These are phyloP conservation scores for Nephotettix cincticeps DNA, from an alignment of 1,140 invertebrate species.

Conservation along the genomic window DNA sequence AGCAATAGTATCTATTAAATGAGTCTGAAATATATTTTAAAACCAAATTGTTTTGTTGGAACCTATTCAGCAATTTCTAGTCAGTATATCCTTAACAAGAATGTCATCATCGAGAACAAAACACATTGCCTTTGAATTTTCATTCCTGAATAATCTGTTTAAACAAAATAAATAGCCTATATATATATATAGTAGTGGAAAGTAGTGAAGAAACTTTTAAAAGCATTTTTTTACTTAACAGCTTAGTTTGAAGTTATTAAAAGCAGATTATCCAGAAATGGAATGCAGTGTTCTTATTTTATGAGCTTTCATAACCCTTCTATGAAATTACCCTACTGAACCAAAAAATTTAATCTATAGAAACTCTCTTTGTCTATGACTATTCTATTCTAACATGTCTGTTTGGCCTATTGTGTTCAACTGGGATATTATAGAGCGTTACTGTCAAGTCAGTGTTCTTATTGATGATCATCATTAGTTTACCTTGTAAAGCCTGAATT, in stretches of 20 bases:
- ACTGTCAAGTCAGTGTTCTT: slow-evolving; percentile 13
- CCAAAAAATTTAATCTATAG: neutral
- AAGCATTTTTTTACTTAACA: neutral
- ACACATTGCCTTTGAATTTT: no score
- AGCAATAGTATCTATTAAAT: no score
- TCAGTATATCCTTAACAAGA: no score
- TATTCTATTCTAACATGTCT: slow-evolving; percentile 18
- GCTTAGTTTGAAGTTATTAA: neutral
- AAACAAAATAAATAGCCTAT: neutral
- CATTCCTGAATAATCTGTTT: neutral
- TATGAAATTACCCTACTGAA: neutral
- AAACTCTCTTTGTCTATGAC: slow-evolving; percentile 8
- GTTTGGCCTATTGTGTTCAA: slow-evolving; percentile 13
- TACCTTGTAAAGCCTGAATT: slow-evolving; percentile 17
- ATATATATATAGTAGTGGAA: neutral
- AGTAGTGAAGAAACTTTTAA: neutral
- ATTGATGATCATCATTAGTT: neutral
- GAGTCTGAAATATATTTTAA: no score
- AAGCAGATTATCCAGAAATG: slow-evolving; percentile 1
- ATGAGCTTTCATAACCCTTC: neutral
- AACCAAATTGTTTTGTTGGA: no score
- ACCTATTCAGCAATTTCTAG: no score
- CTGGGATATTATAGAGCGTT: neutral
- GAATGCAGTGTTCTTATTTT: neutral
- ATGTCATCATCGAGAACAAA: no score